Evolutionary conservation across 1,140 invertebrate species (phyloP), one percentile per base, ranked within the genome.

Genomic region (Zaprionus gabonicus): DNA sequence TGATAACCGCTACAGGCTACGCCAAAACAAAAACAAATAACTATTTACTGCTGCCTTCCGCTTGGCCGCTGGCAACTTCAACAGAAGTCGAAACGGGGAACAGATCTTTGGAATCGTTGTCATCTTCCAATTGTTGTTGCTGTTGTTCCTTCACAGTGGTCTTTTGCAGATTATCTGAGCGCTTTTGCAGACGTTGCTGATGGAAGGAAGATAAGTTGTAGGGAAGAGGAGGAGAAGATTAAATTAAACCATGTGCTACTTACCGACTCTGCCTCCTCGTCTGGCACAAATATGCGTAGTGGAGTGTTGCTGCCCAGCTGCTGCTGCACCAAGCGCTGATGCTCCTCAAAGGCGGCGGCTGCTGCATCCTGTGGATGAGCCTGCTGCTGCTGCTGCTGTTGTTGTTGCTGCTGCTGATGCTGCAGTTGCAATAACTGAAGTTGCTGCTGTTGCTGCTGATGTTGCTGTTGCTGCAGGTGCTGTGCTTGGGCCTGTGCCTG

Each of bases 211-310:
- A 38, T 15, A 10, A 27, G 44, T 4, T 53, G 20, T 51, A 31
- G 6, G 2, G 5, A 13, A 10, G 3, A 3, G 17, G 10, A 34
- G 31, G 31, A 34, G 9, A 15, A 28, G n/a, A 2, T 2, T 20
- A n/a, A n/a, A n/a, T n/a, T 4, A 10, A 23, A 7, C 38, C 7
- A 15, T 15, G 25, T 38, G 10, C 20, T 36, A 58, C 15, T 73
- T 57, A 91, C 86, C 70, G 82, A 64, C 68, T 91, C 86, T 82
- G 99, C 25, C 51, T 92, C 91, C 17, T 92, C 92, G 55, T 93
- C 92, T 25, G 92, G 92, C 6, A 92, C 92, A 71, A 91, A 93
- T 34, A 92, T 93, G 17, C 92, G 78, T 13, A 93, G 44, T 0
- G 92, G 91, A 5, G 90, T 87, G 55, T 81, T 83, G 36, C 76